Evolutionary conservation across 2,113 vertebrate genomes (phyloP).

Genomic region (Saccopteryx leptura): DNA sequence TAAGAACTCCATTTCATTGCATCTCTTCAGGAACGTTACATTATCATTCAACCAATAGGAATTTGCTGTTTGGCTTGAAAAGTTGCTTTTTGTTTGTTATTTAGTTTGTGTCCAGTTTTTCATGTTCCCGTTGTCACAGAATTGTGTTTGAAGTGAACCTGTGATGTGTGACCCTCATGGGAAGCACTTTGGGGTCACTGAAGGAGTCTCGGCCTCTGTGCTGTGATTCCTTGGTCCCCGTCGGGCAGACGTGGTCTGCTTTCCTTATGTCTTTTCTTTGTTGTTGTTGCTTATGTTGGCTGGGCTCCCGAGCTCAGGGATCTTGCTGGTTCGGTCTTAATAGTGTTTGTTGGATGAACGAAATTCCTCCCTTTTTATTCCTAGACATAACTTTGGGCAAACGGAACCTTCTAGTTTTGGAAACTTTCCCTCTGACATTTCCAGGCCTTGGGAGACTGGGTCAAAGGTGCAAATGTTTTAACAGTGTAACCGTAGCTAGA

Average conservation of each 20-base stretch:
- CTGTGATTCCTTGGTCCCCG: fast-evolving
- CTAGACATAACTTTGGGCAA: background rate
- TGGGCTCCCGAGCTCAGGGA: background rate
- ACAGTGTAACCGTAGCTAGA: background rate
- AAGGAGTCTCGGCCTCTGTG: background rate
- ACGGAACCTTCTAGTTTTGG: background rate
- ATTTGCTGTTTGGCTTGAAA: background rate
- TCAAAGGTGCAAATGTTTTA: background rate
- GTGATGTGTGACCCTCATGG: fast-evolving
- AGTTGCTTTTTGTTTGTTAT: background rate
- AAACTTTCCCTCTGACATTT: background rate
- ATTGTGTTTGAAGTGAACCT: background rate
- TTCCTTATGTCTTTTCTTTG: background rate
- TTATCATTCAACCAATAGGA: background rate
- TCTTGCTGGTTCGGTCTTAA: background rate
- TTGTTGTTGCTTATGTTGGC: background rate
- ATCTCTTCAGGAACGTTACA: fast-evolving
- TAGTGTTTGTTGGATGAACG: background rate
- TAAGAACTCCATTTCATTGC: background rate
- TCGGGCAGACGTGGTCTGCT: background rate
- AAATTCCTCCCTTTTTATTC: background rate
- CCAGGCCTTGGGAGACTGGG: background rate
- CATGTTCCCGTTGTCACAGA: background rate
- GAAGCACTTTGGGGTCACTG: background rate
- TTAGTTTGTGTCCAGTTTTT: background rate